Evolutionary conservation across 2,113 vertebrate genomes (phyloP).

Genomic region (Noturus placidus): DNA sequence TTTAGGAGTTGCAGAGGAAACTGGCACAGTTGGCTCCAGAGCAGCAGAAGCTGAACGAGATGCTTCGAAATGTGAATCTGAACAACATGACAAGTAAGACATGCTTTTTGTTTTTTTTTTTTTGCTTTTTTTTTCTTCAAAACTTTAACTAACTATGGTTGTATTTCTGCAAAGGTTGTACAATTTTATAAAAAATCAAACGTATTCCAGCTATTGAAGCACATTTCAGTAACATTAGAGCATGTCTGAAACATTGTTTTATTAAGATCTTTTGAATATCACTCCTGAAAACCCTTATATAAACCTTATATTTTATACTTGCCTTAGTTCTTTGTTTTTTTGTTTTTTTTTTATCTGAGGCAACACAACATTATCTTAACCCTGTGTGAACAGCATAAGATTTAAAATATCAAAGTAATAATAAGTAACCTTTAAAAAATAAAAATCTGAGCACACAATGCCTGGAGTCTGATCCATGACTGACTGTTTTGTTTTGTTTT

Average conservation of each 20-base stretch:
- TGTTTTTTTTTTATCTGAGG: too few relatives aligned
- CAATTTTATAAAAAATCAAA: neutral
- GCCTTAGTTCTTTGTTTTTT: too few relatives aligned
- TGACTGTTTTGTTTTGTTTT: neutral
- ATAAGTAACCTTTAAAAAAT: neutral
- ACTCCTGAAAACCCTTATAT: neutral
- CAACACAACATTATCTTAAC: neutral
- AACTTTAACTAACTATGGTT: neutral
- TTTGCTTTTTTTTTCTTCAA: neutral
- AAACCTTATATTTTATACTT: neutral
- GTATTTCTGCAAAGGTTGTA: neutral
- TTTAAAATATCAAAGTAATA: neutral
- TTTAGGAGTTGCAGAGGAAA: constrained; percentile 90
- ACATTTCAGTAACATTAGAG: neutral
- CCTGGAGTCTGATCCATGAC: neutral
- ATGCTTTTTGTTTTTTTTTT: neutral
- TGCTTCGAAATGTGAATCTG: constrained; percentile 77
- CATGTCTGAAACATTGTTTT: neutral
- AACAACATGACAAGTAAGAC: constrained; percentile 80
- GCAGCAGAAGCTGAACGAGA: constrained; percentile 85
- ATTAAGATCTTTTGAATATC: neutral
- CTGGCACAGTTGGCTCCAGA: constrained; percentile 83
- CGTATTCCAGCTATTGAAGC: neutral
- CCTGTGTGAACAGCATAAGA: neutral
- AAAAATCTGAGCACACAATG: neutral